Conservation (phyloP, 2,113 vertebrate genomes). For the Nicator chloris region DNA sequence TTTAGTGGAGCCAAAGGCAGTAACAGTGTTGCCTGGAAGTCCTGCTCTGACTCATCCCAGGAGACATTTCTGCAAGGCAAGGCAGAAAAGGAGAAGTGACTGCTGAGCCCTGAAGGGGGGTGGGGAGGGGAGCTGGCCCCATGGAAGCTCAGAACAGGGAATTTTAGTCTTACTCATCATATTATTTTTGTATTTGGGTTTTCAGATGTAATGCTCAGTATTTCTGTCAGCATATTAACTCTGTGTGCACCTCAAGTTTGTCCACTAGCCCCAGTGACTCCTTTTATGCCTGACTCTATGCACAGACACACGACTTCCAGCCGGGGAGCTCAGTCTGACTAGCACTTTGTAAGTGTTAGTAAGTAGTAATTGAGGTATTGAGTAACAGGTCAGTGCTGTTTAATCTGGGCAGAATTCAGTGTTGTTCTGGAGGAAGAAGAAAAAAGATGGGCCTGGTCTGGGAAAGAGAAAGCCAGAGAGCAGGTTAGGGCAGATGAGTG, state of each 20-base stretch:
- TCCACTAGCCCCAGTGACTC: background rate
- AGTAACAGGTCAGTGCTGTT: background rate
- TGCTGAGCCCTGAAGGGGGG: background rate
- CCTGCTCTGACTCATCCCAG: conserved; percentile 68
- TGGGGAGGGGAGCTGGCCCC: conserved; percentile 26
- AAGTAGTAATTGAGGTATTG: background rate
- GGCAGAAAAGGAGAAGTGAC: conserved; percentile 68
- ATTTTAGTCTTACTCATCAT: conserved; percentile 78
- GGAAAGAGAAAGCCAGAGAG: background rate
- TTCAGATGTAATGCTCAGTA: conserved; percentile 65
- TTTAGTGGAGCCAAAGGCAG: background rate
- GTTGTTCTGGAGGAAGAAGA: background rate
- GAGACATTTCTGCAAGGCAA: conserved; percentile 65
- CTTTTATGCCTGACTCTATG: background rate
- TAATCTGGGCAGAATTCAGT: background rate
- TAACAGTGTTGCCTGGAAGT: conserved; percentile 31
- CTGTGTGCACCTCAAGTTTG: background rate
- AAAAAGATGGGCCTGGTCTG: background rate
- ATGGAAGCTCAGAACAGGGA: conserved; percentile 72
- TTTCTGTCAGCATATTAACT: conserved; percentile 62
- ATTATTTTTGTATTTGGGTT: conserved; percentile 72
- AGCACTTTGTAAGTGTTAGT: background rate
- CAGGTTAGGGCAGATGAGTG: background rate
- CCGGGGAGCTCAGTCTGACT: background rate
- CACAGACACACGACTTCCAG: background rate